These are phyloP conservation scores for Gymnocheta viridis DNA, from an alignment of 2,888 invertebrate species.

Conservation along the genomic window DNA sequence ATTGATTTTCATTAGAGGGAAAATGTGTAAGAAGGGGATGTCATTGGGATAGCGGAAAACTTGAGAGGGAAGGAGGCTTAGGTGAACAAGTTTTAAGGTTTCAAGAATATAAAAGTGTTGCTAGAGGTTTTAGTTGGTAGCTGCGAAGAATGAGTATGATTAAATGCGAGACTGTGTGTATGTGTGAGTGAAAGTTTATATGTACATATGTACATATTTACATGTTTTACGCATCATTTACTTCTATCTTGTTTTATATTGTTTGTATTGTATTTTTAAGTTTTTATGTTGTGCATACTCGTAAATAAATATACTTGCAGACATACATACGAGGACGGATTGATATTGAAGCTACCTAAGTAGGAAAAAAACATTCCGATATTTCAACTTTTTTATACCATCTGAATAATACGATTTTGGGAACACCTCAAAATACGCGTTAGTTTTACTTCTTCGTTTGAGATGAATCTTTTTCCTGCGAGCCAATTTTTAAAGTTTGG, in stretches of 20 bases:
- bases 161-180: background rate
- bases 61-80: background rate
- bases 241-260: constrained; percentile 65
- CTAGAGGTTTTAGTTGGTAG: constrained; percentile 36
- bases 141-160: background rate
- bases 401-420: too few relatives aligned
- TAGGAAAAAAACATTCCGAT: too few relatives aligned
- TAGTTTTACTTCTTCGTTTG: too few relatives aligned
- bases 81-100: constrained; percentile 43
- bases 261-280: constrained; percentile 58
- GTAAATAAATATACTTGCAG: constrained; percentile 30
- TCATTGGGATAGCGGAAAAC: constrained; percentile 42
- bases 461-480: too few relatives aligned
- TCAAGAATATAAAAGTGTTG: constrained; percentile 22
- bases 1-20: constrained; percentile 67
- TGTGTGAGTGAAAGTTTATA: constrained; percentile 10
- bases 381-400: too few relatives aligned
- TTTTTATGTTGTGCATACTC: constrained; percentile 52
- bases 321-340: background rate
- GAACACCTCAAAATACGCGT: too few relatives aligned
- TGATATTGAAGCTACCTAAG: too few relatives aligned
- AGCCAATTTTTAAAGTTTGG: too few relatives aligned
- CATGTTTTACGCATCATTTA: constrained; percentile 70
- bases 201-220: too few relatives aligned
- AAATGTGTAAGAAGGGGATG: constrained; percentile 8